A percentile compares a stretch with the other conserved stretches of the same genome.
Evolutionary conservation across 1,140 invertebrate genomes (phyloP).

Genomic region (Campodea augens): DNA sequence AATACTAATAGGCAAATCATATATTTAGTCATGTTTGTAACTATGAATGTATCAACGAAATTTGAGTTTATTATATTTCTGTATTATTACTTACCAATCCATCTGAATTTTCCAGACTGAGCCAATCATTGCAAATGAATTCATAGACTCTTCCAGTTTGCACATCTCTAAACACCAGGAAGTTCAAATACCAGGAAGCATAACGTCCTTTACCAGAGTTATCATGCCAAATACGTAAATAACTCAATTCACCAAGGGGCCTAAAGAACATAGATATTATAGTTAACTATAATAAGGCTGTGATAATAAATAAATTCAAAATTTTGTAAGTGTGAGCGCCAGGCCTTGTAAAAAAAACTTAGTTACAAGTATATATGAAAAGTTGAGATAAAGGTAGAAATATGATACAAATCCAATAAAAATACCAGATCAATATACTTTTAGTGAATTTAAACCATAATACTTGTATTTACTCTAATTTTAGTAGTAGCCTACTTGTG

Average conservation of each 20-base stretch:
- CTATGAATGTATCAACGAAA: not conserved
- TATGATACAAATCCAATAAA: too few species aligned
- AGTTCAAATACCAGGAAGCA: constrained; percentile 32
- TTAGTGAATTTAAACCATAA: too few species aligned
- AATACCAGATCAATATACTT: too few species aligned
- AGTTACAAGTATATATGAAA: too few species aligned
- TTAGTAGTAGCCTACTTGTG: too few species aligned
- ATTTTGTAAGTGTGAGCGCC: too few species aligned
- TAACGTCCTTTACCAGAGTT: constrained; percentile 29
- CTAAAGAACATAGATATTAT: constrained; percentile 16
- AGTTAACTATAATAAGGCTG: too few species aligned
- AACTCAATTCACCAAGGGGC: constrained; percentile 29
- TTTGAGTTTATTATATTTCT: not conserved
- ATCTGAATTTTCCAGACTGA: constrained; percentile 35
- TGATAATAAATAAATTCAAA: too few species aligned
- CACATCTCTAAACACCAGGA: constrained; percentile 29
- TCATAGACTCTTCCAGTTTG: constrained; percentile 31
- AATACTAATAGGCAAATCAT: not conserved
- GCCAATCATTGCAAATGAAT: constrained; percentile 32
- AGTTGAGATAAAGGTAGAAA: too few species aligned
- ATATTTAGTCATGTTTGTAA: not conserved
- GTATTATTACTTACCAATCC: constrained; percentile 23
- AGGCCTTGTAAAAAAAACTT: too few species aligned
- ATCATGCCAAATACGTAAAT: constrained; percentile 34
- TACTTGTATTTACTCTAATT: too few species aligned